A percentile compares a stretch with the other conserved stretches of the same genome.
phyloP scores from a whole-genome alignment of 2,888 invertebrate species.

The Acleris laterana region DNA sequence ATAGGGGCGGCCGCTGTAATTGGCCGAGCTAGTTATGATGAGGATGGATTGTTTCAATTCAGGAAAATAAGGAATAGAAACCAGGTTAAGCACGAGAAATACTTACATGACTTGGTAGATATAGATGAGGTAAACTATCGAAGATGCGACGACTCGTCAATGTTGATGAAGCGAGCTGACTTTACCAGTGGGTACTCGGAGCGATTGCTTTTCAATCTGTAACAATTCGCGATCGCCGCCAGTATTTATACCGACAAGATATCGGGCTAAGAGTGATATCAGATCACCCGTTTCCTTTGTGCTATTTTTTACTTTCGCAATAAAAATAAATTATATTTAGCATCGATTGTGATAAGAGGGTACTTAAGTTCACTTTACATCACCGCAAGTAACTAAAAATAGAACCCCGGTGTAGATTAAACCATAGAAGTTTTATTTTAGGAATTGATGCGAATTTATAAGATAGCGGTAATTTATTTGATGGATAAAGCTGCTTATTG shows the following conservation, averaged over 20 bases:
- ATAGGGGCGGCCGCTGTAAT: too few species aligned
- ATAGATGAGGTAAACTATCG: neutral
- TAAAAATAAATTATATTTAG: conserved; percentile 15
- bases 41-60: too few species aligned
- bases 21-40: too few species aligned
- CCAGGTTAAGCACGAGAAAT: neutral
- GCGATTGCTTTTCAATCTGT: conserved; percentile 19
- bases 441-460: neutral
- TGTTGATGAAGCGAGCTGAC: neutral
- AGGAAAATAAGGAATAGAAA: too few species aligned
- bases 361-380: conserved; percentile 14
- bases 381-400: conserved; percentile 11
- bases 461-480: conserved; percentile 11
- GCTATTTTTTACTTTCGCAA: conserved; percentile 22
- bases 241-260: conserved; percentile 51
- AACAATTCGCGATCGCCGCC: conserved; percentile 25
- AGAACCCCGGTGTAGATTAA: conserved; percentile 18
- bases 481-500: neutral
- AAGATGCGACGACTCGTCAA: neutral
- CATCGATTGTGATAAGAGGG: conserved; percentile 9
- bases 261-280: conserved; percentile 46
- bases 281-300: conserved; percentile 33
- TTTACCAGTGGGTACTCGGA: neutral
- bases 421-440: neutral
- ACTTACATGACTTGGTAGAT: conserved; percentile 19